Evolutionary conservation across 2,113 vertebrate genomes (phyloP), one percentile per base, ranked within the genome.

Genomic region (Microcebus ravelobensis): DNA sequence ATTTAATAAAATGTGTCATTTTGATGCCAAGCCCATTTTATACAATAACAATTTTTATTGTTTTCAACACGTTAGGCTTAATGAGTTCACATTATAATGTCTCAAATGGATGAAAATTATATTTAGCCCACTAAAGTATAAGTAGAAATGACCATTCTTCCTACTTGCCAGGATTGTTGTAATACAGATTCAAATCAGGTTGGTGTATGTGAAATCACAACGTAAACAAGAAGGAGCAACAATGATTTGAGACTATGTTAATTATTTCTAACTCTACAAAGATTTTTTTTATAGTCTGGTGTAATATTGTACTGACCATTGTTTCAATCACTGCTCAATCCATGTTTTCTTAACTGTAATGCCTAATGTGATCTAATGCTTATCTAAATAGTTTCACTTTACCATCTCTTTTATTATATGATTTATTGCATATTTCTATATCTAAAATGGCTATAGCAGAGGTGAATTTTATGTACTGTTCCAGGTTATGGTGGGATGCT

Each of bases 1-100:
- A 95, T 97, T 97, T 97, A 99, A 98, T 98, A 98, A 98, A 98
- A 97, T 96, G 95, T 96, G 98, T 97, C 96, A 82, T 31, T 98
- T 96, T 98, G 92, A 97, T 96, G 71, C 70, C 57, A 94, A 61
- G 13, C 18, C 52, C 85, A 34, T 90, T 92, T 63, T 90, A 88
- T 85, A 95, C 25, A 34, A 29, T 39, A 80, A 83, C 39, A 90
- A 48, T 71, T 92, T 85, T 95, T 88, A 63, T 82, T 50, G 52
- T 96, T 94, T 94, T 59, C 18, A 90, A 39, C 29, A 81, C 12
- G 86, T 57, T 85, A 74, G 73, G 50, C 68, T 96, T 81, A 70
- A 83, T 85, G 85, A 74, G 42, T 89, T 94, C 20, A 61, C 45
- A 89, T 83, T 79, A 84, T 76, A 8, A 23, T 27, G 8, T 79